Conservation (phyloP, 2,888 invertebrate genomes). For the Spicauda simplicius region DNA sequence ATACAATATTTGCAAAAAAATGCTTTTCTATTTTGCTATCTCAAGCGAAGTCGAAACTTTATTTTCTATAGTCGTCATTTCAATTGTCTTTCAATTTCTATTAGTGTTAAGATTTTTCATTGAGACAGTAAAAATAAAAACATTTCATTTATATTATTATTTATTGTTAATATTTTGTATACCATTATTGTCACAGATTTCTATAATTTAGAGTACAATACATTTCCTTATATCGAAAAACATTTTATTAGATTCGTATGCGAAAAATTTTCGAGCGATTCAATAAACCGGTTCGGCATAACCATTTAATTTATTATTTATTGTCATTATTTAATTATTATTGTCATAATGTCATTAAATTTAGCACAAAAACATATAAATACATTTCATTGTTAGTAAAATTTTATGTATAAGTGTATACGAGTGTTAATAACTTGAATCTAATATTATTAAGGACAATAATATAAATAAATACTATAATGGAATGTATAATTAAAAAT, state of each 20-base stretch:
- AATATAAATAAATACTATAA: too few species aligned
- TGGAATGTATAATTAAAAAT: too few species aligned
- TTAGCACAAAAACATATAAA: not conserved
- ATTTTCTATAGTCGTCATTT: not conserved
- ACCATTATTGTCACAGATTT: not conserved
- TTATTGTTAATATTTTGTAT: not conserved
- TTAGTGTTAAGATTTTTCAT: too few species aligned
- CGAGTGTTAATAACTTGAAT: too few species aligned
- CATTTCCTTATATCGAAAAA: not conserved
- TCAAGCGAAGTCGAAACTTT: not conserved
- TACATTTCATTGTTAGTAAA: not conserved
- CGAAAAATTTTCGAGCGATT: not conserved
- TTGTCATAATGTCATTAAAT: not conserved
- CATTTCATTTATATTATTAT: not conserved
- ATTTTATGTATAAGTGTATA: not conserved
- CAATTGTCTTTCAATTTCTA: not conserved
- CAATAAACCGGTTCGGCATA: not conserved
- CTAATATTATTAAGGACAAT: too few species aligned
- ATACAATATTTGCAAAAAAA: not conserved
- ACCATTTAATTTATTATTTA: not conserved
- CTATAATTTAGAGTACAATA: not conserved
- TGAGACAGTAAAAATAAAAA: not conserved
- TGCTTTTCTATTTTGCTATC: not conserved
- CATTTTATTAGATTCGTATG: not conserved
- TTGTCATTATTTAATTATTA: not conserved